These are phyloP conservation scores for Pissodes strobi DNA, from an alignment of 1,140 invertebrate species.

Conservation along the genomic window DNA sequence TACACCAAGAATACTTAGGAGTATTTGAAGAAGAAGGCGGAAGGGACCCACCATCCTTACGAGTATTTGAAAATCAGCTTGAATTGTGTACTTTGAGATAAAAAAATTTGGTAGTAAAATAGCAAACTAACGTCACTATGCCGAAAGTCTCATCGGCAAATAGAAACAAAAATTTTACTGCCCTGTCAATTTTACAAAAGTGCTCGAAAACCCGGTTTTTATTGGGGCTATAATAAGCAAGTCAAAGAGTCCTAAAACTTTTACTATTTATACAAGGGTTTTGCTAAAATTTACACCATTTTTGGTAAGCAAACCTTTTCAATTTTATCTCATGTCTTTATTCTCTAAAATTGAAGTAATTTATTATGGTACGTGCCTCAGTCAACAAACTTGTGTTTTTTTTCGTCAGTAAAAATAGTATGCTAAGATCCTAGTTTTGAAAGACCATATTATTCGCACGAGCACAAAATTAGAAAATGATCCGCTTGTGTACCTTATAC, in stretches of 20 bases:
- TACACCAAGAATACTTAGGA: background rate
- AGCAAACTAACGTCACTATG: conserved; percentile 9
- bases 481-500: no score
- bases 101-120: conserved; percentile 29
- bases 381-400: conserved; percentile 1
- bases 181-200: conserved; percentile 32
- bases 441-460: no score
- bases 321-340: background rate
- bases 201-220: conserved; percentile 31
- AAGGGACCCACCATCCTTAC: no score
- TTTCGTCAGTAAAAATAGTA: no score
- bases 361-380: conserved; percentile 8
- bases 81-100: conserved; percentile 27
- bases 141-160: conserved; percentile 28
- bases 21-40: no score
- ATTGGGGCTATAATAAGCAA: conserved; percentile 33
- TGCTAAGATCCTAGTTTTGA: no score
- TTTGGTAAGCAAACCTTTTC: conserved; percentile 27
- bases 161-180: conserved; percentile 33
- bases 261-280: conserved; percentile 29
- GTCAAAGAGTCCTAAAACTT: conserved; percentile 31
- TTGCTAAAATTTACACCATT: conserved; percentile 35
- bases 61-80: conserved; percentile 14
- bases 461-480: no score
- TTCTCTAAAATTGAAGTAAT: background rate